Percentiles rank a stretch among this genome's conserved stretches.
These are phyloP conservation scores for Tetraneura akinire DNA, from an alignment of 1,140 invertebrate species.

Conservation along the genomic window DNA sequence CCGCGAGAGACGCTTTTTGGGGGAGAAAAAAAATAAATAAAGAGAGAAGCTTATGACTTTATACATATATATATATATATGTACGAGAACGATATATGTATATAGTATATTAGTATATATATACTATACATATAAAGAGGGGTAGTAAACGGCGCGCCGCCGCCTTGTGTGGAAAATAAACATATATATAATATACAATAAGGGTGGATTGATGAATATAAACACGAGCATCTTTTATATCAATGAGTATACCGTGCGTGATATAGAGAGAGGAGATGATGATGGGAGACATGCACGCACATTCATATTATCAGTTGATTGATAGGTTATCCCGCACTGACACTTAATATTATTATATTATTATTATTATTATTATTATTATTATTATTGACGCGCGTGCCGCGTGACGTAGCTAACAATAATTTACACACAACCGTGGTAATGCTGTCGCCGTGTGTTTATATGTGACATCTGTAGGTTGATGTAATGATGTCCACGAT, in stretches of 20 bases:
- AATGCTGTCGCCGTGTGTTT: neutral
- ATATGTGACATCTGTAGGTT: too few species aligned
- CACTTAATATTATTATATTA: too few species aligned
- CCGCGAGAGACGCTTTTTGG: slow-evolving; percentile 34
- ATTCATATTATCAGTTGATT: too few species aligned
- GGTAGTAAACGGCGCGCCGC: slow-evolving; percentile 32
- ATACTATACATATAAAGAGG: slow-evolving; percentile 34
- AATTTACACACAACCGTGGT: neutral
- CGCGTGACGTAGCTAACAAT: slow-evolving; percentile 10
- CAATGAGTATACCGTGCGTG: neutral
- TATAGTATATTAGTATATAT: too few species aligned
- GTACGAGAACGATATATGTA: neutral
- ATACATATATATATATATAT: slow-evolving; percentile 27
- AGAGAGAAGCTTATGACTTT: slow-evolving; percentile 46
- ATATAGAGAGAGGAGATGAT: neutral
- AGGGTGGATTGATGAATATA: slow-evolving; percentile 46
- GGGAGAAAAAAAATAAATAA: slow-evolving; percentile 37
- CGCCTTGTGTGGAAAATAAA: slow-evolving; percentile 47
- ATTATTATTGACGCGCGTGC: neutral
- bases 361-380: slow-evolving; percentile 22
- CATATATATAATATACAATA: slow-evolving; percentile 1
- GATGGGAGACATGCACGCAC: slow-evolving; percentile 18
- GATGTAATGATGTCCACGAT: too few species aligned
- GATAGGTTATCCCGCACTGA: slow-evolving; percentile 29
- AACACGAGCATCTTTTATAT: slow-evolving; percentile 50